Base-by-base conservation (phyloP, 30 jellyfish, hydroid and myxozoan species). In the Mastigias papua region DNA sequence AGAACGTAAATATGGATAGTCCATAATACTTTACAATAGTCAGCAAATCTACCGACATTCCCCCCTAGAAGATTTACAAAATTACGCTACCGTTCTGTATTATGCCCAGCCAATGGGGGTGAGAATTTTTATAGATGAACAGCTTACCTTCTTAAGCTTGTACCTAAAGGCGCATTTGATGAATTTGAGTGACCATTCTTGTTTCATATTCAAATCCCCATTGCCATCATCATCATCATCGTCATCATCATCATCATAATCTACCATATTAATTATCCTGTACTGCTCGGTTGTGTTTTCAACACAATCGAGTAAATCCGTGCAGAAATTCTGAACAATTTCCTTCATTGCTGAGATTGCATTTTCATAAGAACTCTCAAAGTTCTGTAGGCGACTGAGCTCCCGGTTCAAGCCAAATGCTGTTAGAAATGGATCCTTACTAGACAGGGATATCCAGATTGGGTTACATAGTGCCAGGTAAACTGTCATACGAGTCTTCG, bases 351-450 rank as follows among this genome's bases (percentile, higher is more conserved):
- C 54, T 32, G 78, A 46, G 64, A 89, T 87, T 7, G 35, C 79
- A 69, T 87, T 92, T 69, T 92, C 98, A 71, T 81, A 92, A 22
- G 97, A 65, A 66, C 87, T 97, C 49, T 92, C 97, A 13, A 79
- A 51, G 48, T 48, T 25, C 28, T 76, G 85, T 21, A 86, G 85
- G 34, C 74, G 86, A 26, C 46, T 68, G 34, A 89, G 57, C 74
- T 81, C 82, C 6, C 75, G 75, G 76, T 89, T 29, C n/a, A 86
- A 51, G 22, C 35, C 37, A 64, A 92, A 92, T 15, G 91, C 86
- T 22, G 97, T 78, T 35, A 63, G 32, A 62, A 92, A 78, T 33
- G 98, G 98, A 54, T 92, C 95, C 9, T 60, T 50, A 30, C 91
- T 89, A 28, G 98, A 78, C 50, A 86, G 49, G 1, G 88, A 70